Evolutionary conservation across 2,113 vertebrate genomes (phyloP), one percentile per base, ranked within the genome.

Genomic region (Camelus bactrianus): DNA sequence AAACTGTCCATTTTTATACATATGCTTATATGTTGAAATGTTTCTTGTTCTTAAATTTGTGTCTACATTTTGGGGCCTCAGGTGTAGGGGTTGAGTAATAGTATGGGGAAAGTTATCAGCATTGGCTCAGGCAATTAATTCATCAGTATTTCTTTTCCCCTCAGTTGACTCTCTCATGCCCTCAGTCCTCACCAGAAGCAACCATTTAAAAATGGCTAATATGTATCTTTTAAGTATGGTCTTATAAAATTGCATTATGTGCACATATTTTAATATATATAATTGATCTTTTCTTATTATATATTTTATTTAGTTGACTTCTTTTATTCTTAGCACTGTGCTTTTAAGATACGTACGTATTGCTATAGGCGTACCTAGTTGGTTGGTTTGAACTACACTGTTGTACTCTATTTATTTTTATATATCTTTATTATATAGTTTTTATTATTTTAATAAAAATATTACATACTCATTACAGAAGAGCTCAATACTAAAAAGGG

Each of bases 301-400:
- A 17, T 58, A 82, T 93, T 86, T 76, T 48, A 58, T 73, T 94
- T 52, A 48, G 7, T 16, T 93, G 76, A 75, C 84, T 85, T 94
- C 1, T 96, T 95, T 85, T 83, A 35, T 91, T 95, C 28, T 94
- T 15, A 81, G 79, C 14, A 58, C 38, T 50, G 11, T 95, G 52
- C 56, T 92, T 72, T 69, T 60, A 88, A 88, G 60, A 50, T 87
- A 62, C 4, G 52, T 87, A n/a, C 17, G 69, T 91, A 79, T 90
- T 42, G n/a, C 30, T 87, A 22, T 94, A 54, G 48, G 48, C 86
- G 65, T 56, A 73, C 69, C 35, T 82, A 20, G 42, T 84, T 69
- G 62, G n/a, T 82, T 91, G 16, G 50, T 50, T 91, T 3, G 65
- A 88, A 91, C 46, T 87, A 82, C 24, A 77, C 15, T 35, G 5